Evolutionary conservation across 2,888 invertebrate genomes (phyloP), one percentile per base, ranked within the genome.

Genomic region (Zhengitettix transpicula): DNA sequence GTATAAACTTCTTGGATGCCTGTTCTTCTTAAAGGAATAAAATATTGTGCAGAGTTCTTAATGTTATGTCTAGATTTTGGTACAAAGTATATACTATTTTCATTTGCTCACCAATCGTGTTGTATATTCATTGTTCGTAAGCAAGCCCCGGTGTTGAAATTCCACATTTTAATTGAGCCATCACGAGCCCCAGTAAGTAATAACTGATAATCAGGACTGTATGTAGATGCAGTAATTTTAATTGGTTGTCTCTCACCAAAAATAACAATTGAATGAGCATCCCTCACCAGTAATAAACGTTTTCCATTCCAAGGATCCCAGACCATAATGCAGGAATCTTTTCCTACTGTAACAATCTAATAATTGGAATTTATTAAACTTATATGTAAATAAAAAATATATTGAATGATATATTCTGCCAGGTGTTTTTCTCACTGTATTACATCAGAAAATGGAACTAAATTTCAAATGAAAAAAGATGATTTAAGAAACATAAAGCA

Each of bases 111-210:
- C 70, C 78, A 78, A 68, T 79, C 78, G 60, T 76, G 73, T 64
- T 80, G 81, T 17, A 84, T 81, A 41, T 74, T 72, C 81, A 89
- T 82, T 59, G 80, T 81, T 63, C 85, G 75, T 62, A 89, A 70
- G 66, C 88, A 87, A 10, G 80, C 78, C 0, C 89, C 89, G 40
- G 85, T 85, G 69, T 87, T 89, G 68, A 89, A 90, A 72, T 89
- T 87, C 92, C 92, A 92, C 42, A 89, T 78, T 75, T 85, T 87
- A 10, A 91, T 74, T 0, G 83, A 80, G 12, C 91, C 91, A 70
- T 89, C 83, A 57, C 84, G 79, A 0, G 87, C 89, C 1, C 88
- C 90, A 0, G 89, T 89, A 60, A 89, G 71, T 41, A 91, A 75
- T 61, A 87, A 78, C 68, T 87, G 85, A 65, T 80, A 75, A 28